Conservation (phyloP, 2,888 invertebrate genomes). For the Rhagonycha fulva region DNA sequence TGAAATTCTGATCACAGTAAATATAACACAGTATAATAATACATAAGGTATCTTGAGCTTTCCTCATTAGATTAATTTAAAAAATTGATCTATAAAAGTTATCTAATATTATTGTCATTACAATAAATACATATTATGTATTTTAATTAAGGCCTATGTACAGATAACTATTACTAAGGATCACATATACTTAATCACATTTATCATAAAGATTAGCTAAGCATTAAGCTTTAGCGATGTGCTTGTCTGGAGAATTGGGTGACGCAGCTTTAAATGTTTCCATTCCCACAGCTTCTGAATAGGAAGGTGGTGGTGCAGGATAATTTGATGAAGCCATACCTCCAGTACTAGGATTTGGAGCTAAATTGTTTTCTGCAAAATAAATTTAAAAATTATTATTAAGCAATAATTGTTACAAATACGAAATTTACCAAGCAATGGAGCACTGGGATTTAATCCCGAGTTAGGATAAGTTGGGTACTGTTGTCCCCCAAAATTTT, state of each 20-base stretch:
- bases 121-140: not conserved
- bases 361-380: not conserved
- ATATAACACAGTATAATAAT: too few species aligned
- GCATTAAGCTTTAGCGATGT: not conserved
- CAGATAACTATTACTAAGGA: not conserved
- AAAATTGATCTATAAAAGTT: not conserved
- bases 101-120: not conserved
- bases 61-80: not conserved
- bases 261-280: not conserved
- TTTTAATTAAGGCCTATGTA: not conserved
- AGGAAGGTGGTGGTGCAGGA: not conserved
- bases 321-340: not conserved
- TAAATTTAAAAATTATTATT: not conserved
- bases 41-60: not conserved
- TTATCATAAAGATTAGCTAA: not conserved
- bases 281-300: not conserved
- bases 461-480: not conserved
- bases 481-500: not conserved
- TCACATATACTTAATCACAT: not conserved
- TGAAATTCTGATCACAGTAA: too few species aligned
- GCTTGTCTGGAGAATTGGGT: not conserved
- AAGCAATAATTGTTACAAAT: not conserved
- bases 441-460: not conserved
- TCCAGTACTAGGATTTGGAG: not conserved
- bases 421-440: not conserved